Evolutionary conservation across 2,113 vertebrate species (phyloP), one percentile per base, ranked within the genome.

Genomic region (Balaeniceps rex): DNA sequence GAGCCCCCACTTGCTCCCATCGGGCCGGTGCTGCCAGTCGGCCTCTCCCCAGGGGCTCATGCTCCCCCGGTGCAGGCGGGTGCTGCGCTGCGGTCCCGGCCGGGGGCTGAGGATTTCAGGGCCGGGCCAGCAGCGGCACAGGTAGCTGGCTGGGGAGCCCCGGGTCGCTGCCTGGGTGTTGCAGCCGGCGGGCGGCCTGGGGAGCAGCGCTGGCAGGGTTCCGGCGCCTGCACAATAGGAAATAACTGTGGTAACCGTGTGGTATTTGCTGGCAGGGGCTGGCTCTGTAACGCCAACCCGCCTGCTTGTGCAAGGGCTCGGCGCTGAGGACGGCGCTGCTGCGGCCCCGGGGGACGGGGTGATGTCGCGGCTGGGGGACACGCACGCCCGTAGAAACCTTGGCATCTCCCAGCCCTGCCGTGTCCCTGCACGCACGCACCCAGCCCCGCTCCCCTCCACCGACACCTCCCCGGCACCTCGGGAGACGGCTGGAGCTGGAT

Each of bases 11-110:
- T 92, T 22, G 40, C 91, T 95, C 85, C 90, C 31, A 3, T 33
- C 0, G 36, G 52, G 85, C 69, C 24, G 33, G 21, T 34, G 85
- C 85, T 55, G 44, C 83, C 66, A 29, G 57, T 21, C 5, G 2
- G 34, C 16, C 22, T 61, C 75, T 88, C 63, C 47, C 26, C 0
- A 0, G 42, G 38, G 74, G n/a, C 76, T 86, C 49, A 3, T 2
- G 9, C 33, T 88, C 66, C 42, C 49, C 69, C 0, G 6, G 58
- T 47, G 78, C 69, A 38, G 36, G 75, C 0, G 10, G 58, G 44
- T 2, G 3, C 57, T 54, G 44, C 0, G 3, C n/a, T 0, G 0
- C 0, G 2, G 21, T n/a, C 71, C 49, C 0, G 0, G 31, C 12
- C 1, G 6, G 13, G 34, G 55, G 28, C 12, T 54, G 46, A 66